Base-by-base conservation (phyloP, 2,797 vertebrate genomes). In the Anas georgica region DNA sequence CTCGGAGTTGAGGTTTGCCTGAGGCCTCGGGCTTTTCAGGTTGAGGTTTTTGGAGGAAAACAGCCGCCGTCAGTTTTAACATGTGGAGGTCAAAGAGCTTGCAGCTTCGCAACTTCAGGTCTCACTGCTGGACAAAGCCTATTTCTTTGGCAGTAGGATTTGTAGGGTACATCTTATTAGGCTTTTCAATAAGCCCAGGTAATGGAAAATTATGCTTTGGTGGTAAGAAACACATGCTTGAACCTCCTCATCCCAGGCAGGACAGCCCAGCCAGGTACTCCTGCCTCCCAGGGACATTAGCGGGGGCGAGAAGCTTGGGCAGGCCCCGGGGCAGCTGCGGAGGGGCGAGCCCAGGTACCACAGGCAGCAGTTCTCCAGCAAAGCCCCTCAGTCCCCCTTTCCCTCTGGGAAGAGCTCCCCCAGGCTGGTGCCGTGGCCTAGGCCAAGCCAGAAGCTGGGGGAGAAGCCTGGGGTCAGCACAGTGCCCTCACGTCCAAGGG, bases 391-490 rank as follows among this genome's bases (percentile, higher is more conserved):
- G 9, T 60, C 22, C 48, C 74, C 21, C 43, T 82, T 77, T 66
- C 21, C 52, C 45, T 59, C 46, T 78, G 37, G 45, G 55, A 83
- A 54, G 72, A 90, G 22, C 17, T 81, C 58, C 56, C 39, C 64
- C 56, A 54, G 50, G 6, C 11, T 77, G 4, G 9, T 68, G 84
- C 45, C 79, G 29, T 29, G 0, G 1, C 39, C 35, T 63, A 52
- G 67, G 83, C 91, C 50, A 29, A 82, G 50, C 2, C 4, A 92
- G 22, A 0, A 52, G 50, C 50, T 7, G 14, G 50, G 25, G 91
- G 80, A 94, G 70, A 81, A 58, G 7, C 86, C 85, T 96, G 93
- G 96, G 96, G 96, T 91, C 84, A 96, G 55, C 29, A 37, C 91
- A 79, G 33, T 66, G 58, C 75, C 33, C 93, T 93, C 96, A 83